A percentile compares a stretch with the other conserved stretches of the same genome.
Evolutionary conservation across 1,140 invertebrate species (phyloP).

Genomic region (Eupristina koningsbergeri): DNA sequence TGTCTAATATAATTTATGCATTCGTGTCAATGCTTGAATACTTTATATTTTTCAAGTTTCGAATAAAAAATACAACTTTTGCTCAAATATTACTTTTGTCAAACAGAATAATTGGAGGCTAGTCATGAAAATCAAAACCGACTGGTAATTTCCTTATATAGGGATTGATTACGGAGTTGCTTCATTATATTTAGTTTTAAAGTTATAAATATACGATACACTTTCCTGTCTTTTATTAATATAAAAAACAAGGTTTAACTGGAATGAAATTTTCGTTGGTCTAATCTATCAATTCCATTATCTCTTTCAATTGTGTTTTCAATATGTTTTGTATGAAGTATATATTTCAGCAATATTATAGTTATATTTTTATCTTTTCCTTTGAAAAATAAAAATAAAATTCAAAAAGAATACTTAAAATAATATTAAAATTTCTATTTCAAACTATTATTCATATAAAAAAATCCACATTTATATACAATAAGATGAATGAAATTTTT

Average conservation of each 20-base stretch:
- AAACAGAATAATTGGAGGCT: constrained; percentile 6
- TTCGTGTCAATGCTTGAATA: neutral
- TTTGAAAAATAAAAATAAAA: neutral
- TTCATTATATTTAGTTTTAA: constrained; percentile 12
- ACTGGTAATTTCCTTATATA: neutral
- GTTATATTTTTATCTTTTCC: neutral
- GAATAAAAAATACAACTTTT: constrained; percentile 4
- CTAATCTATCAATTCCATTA: neutral
- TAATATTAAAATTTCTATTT: neutral
- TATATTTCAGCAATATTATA: neutral
- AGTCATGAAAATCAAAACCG: constrained; percentile 22
- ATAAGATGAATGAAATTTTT: neutral
- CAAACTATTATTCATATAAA: neutral
- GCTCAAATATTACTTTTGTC: constrained; percentile 31
- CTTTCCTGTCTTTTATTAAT: neutral
- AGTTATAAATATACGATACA: neutral
- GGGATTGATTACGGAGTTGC: neutral
- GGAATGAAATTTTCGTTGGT: neutral
- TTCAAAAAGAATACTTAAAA: neutral
- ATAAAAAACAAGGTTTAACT: neutral
- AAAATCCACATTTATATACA: neutral
- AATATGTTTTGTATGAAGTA: neutral
- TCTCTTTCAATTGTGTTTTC: constrained; percentile 6
- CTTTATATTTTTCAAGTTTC: neutral
- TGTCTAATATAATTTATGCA: neutral